These are phyloP conservation scores for Acrobeloides nanus DNA, from an alignment of 2,888 invertebrate species.

Conservation along the genomic window DNA sequence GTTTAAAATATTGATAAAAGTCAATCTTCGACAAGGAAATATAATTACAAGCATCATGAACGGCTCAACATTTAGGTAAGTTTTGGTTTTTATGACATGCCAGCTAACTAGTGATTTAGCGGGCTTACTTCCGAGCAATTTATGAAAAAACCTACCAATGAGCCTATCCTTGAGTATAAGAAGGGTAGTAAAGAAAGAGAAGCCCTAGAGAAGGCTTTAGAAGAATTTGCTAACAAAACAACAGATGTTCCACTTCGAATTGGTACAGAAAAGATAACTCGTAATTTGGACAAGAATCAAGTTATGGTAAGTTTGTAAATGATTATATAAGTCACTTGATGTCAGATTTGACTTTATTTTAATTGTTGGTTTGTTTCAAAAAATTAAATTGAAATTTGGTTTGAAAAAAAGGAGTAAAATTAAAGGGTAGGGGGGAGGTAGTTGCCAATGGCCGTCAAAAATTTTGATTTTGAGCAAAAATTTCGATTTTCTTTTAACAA, in stretches of 20 bases:
- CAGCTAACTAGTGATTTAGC: no score
- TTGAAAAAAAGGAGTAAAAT: background rate
- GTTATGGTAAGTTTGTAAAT: slow-evolving; percentile 60
- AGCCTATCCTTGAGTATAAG: slow-evolving; percentile 64
- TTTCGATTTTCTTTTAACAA: slow-evolving; percentile 3
- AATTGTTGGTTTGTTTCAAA: slow-evolving; percentile 1
- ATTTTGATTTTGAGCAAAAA: background rate
- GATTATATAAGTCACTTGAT: background rate
- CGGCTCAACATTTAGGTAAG: no score
- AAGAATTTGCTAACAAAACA: slow-evolving; percentile 13
- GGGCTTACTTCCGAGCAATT: slow-evolving; percentile 52
- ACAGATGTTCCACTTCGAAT: slow-evolving; percentile 87
- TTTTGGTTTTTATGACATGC: no score
- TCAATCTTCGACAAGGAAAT: no score
- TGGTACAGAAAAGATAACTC: slow-evolving; percentile 69
- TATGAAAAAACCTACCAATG: slow-evolving; percentile 56
- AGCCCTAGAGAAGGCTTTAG: slow-evolving; percentile 66
- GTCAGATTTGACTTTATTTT: slow-evolving; percentile 1
- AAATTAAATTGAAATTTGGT: slow-evolving; percentile 2
- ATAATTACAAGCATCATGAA: no score
- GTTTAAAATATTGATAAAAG: no score
- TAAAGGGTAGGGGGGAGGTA: background rate
- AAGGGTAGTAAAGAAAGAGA: slow-evolving; percentile 74
- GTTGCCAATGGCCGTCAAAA: no score
- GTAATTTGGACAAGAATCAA: slow-evolving; percentile 63